phyloP scores from a whole-genome alignment of 2,888 invertebrate species.

The Mythimna lalbum region DNA sequence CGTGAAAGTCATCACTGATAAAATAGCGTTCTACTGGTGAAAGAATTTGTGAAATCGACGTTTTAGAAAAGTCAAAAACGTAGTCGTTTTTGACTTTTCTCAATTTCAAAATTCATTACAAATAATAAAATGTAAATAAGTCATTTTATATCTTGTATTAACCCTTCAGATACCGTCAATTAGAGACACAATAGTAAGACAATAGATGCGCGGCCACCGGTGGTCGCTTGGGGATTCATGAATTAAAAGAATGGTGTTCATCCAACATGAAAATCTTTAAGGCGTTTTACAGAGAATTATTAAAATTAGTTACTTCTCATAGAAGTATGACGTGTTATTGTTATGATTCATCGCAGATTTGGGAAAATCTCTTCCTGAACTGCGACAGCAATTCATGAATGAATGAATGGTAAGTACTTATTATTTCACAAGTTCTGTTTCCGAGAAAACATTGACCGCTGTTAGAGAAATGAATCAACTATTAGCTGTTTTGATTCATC shows the following conservation, averaged over 20 bases:
- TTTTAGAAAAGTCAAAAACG: no score
- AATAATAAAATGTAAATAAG: no score
- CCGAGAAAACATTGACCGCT: background rate
- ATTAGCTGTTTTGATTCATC: background rate
- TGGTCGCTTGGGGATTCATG: no score
- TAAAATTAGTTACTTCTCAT: background rate
- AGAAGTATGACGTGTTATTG: background rate
- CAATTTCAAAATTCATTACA: no score
- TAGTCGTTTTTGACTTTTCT: no score
- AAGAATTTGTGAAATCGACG: no score
- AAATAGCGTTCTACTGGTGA: no score
- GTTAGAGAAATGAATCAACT: background rate
- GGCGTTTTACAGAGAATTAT: background rate
- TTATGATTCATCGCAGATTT: slow-evolving; percentile 12
- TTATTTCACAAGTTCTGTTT: background rate
- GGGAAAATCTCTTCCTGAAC: slow-evolving; percentile 3
- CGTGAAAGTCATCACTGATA: no score
- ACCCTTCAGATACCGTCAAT: no score
- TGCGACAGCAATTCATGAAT: background rate
- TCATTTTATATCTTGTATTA: no score
- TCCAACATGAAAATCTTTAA: background rate
- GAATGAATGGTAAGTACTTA: background rate
- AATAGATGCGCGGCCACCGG: no score
- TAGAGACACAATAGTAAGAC: no score
- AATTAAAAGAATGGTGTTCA: background rate